Evolutionary conservation across 1,140 invertebrate species (phyloP).

Genomic region (Drosophila biarmipes): DNA sequence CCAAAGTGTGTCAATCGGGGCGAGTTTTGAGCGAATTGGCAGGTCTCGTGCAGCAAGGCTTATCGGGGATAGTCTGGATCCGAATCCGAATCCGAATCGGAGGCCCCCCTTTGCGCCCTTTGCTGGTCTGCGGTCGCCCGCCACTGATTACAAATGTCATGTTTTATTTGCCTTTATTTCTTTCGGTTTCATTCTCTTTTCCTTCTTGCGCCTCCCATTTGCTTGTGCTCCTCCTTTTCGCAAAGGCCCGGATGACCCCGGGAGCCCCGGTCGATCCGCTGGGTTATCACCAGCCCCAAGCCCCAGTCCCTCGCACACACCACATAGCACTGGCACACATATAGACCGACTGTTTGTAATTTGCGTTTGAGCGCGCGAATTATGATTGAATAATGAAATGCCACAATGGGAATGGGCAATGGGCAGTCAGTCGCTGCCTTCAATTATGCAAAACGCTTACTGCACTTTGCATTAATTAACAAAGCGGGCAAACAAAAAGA

Average conservation of each 20-base stretch:
- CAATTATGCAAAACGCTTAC: slow-evolving; percentile 81
- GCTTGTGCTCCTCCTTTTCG: slow-evolving; percentile 51
- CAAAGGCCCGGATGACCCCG: slow-evolving; percentile 73
- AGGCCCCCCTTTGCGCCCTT: neutral
- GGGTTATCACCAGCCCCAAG: slow-evolving; percentile 56
- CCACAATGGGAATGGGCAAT: slow-evolving; percentile 60
- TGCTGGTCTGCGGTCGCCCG: slow-evolving; percentile 1
- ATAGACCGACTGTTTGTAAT: slow-evolving; percentile 58
- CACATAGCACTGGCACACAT: neutral
- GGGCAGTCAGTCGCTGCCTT: slow-evolving; percentile 45
- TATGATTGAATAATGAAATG: slow-evolving; percentile 80
- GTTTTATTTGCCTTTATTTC: slow-evolving; percentile 29
- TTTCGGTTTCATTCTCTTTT: slow-evolving; percentile 39
- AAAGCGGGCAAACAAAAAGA: slow-evolving; percentile 42
- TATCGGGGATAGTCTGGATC: slow-evolving; percentile 36
- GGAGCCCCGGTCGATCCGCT: slow-evolving; percentile 56
- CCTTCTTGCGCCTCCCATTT: slow-evolving; percentile 13
- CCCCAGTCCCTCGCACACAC: slow-evolving; percentile 23
- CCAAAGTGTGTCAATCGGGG: slow-evolving; percentile 40
- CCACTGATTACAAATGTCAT: slow-evolving; percentile 60
- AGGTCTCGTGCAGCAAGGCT: slow-evolving; percentile 69
- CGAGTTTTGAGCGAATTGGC: slow-evolving; percentile 70
- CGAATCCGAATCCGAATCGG: slow-evolving; percentile 30
- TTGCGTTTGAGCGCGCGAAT: slow-evolving; percentile 72
- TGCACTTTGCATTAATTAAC: slow-evolving; percentile 81